These are phyloP conservation scores for Drosophila equinoxialis DNA, from an alignment of 1,140 invertebrate genomes.

Conservation along the genomic window DNA sequence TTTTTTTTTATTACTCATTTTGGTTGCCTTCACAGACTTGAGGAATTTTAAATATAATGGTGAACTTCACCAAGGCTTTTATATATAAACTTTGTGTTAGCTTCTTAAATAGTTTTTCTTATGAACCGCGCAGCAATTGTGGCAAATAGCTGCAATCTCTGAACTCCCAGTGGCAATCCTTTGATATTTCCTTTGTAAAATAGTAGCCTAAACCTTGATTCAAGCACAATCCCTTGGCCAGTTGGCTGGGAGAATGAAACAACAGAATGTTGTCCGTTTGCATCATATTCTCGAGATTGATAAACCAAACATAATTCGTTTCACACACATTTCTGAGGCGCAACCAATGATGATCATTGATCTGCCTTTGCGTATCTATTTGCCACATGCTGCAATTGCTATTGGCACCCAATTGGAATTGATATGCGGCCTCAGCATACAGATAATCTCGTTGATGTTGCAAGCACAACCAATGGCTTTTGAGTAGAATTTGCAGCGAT, in stretches of 20 bases:
- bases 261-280: background rate
- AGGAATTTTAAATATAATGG: too few relatives aligned
- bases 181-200: background rate
- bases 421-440: conserved; percentile 23
- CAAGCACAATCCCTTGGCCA: conserved; percentile 28
- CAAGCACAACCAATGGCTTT: conserved; percentile 49
- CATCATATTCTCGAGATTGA: conserved; percentile 31
- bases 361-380: background rate
- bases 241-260: conserved; percentile 19
- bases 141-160: conserved; percentile 51
- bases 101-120: background rate
- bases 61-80: too few relatives aligned
- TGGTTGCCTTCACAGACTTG: too few relatives aligned
- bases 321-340: conserved; percentile 50
- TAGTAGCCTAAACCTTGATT: conserved; percentile 2
- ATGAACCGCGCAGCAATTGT: background rate
- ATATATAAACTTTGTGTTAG: too few relatives aligned
- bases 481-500: conserved; percentile 20
- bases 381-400: conserved; percentile 57
- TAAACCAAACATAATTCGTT: conserved; percentile 23
- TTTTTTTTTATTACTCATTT: too few relatives aligned
- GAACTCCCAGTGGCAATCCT: conserved; percentile 47
- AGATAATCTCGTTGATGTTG: conserved; percentile 39
- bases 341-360: conserved; percentile 18
- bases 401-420: conserved; percentile 48